Base-by-base conservation (phyloP, 2,113 vertebrate genomes). In the Chaetops frenatus region DNA sequence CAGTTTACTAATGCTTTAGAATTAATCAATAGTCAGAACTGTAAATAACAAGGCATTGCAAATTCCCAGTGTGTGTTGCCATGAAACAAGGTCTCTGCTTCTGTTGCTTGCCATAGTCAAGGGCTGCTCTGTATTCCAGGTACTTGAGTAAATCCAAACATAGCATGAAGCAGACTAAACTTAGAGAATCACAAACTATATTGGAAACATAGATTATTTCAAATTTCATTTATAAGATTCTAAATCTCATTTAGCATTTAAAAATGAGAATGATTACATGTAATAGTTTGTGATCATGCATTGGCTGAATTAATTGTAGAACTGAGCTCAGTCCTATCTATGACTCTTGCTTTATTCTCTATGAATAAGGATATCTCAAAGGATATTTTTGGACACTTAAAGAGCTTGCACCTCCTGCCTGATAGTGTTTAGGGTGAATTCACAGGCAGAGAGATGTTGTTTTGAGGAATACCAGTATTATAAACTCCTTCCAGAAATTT, bases 71-170 rank as follows among this genome's bases (percentile, higher is more conserved):
- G 12, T 36, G 36, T 45, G n/a, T 85, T 95, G 51, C 44, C 44
- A 24, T 58, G 35, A 64, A 73, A 48, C 22, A 25, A 60, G 21
- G 25, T 44, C 64, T 79, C 35, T 58, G 27, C 56, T 82, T 54
- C 14, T 0, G 0, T 24, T 8, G 5, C 40, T 71, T 51, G n/a
- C 22, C 0, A 1, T 79, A 7, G 25, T 40, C 42, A 10, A 35
- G 66, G 70, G n/a, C 56, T 33, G 44, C 50, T 87, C 25, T 35
- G 42, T 38, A 40, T 70, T 80, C 69, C 36, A 28, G 67, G 31
- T 25, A 8, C 23, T 31, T 53, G 17, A 81, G 40, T 45, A 35
- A 70, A 84, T 56, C 9, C 24, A 86, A 35, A 29, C 8, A 1
- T 6, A 27, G 40, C 6, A 9, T 21, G 22, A 77, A 83, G 29